Evolutionary conservation across 2,113 vertebrate species (phyloP), one percentile per base, ranked within the genome.

Genomic region (Cariama cristata): DNA sequence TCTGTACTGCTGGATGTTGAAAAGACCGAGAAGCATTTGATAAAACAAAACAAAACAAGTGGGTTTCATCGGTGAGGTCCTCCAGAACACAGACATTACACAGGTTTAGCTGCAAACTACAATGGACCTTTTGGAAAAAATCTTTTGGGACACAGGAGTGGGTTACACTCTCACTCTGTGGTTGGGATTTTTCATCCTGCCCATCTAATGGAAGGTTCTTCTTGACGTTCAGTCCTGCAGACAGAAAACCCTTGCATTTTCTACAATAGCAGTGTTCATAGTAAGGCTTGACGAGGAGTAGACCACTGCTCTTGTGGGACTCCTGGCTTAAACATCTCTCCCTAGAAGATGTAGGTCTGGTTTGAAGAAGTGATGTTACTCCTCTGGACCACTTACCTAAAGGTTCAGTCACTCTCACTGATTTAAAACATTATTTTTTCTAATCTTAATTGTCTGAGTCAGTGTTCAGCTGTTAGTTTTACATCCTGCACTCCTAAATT

Each of bases 161-260:
- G 23, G 45, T 40, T 17, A 22, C 18, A 16, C 11, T 13, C 18
- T 23, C 1, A 1, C 44, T 33, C 28, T 16, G n/a, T 12, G 11
- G 28, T 8, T 71, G 35, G 45, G 28, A 16, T n/a, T 59, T 82
- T 59, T 17, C 27, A 33, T 33, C 55, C 23, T 11, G 1, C 17
- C 55, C 23, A 14, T 11, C 35, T 33, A 23, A n/a, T 4, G 11
- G 80, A 71, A 23, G 19, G 30, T 9, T 81, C 16, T 32, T 45
- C 76, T 14, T 17, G 66, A 13, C 28, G 1, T 7, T 23, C 35
- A 14, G 35, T 28, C n/a, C 66, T 9, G 35, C 55, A 22, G 19
- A 8, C 2, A 0, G 44, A 59, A 28, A 21, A 4, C n/a, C n/a
- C n/a, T 59, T 10, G 11, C 1, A 2, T 58, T 26, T 26, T 17